These are phyloP conservation scores for Hippocampus comes DNA, from an alignment of 2,113 vertebrate species.

Conservation along the genomic window DNA sequence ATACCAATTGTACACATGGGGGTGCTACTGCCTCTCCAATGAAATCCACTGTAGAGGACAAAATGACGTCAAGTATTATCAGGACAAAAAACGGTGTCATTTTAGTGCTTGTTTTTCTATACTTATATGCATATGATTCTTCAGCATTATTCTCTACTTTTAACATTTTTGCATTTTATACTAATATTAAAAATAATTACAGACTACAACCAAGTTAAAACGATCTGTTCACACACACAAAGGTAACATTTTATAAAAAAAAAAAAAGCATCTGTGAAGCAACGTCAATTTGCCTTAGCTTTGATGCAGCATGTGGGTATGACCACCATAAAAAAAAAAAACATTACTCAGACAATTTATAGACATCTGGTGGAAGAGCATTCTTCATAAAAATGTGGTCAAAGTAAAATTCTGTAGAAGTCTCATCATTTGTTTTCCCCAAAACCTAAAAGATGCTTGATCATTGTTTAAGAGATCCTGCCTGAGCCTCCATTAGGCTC, in stretches of 20 bases:
- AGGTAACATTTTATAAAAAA: constrained; percentile 19
- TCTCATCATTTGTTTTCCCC: constrained; percentile 41
- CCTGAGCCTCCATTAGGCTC: constrained; percentile 50
- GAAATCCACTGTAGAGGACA: not conserved
- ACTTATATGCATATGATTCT: no score
- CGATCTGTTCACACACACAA: not conserved
- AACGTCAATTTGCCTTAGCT: constrained; percentile 19
- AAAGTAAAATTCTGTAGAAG: constrained; percentile 55
- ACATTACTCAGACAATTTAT: constrained; percentile 47
- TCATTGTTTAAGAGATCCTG: constrained; percentile 58
- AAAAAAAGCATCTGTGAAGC: constrained; percentile 20
- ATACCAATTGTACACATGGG: constrained; percentile 57
- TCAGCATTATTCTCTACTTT: not conserved
- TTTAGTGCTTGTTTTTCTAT: not conserved
- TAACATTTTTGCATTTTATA: not conserved
- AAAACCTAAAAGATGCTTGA: constrained; percentile 63
- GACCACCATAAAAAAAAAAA: constrained; percentile 8
- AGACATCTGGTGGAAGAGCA: constrained; percentile 68
- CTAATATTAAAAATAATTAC: not conserved
- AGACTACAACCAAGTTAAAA: no score
- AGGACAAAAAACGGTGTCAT: not conserved
- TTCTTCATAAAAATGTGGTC: constrained; percentile 60
- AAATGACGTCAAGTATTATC: not conserved
- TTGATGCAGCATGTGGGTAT: constrained; percentile 15
- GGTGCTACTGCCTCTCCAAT: constrained; percentile 62